Conservation (phyloP, 2,888 invertebrate species). For the Nephrotoma appendiculata region DNA sequence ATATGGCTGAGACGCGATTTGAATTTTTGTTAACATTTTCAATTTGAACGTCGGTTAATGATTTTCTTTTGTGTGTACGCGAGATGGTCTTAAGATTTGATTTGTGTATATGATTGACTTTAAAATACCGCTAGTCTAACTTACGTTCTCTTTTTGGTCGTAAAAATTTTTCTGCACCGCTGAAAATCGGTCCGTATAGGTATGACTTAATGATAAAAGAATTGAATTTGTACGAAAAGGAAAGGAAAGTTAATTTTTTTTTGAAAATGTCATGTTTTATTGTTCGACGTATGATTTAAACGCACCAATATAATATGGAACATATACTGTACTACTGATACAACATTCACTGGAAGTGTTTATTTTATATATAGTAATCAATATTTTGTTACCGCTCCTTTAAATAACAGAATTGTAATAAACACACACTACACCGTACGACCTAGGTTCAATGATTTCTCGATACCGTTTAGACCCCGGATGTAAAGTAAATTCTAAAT, state of each 20-base stretch:
- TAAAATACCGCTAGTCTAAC: neutral
- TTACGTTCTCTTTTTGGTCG: neutral
- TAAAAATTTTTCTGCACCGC: too few species aligned
- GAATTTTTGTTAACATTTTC: neutral
- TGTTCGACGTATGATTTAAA: neutral
- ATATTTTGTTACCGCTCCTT: neutral
- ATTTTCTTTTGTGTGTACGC: neutral
- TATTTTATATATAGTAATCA: neutral
- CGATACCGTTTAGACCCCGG: neutral
- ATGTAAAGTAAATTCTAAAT: neutral
- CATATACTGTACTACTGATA: neutral
- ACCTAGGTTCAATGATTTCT: neutral
- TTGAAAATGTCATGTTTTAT: neutral
- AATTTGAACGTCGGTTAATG: neutral
- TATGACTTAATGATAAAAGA: neutral
- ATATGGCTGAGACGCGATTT: neutral
- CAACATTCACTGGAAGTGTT: neutral
- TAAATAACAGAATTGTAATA: neutral
- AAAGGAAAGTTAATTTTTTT: neutral
- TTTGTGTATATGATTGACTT: neutral
- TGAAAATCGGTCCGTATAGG: neutral
- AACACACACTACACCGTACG: neutral
- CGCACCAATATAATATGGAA: neutral
- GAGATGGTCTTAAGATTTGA: neutral
- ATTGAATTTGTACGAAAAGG: neutral